A percentile compares a stretch with the other conserved stretches of the same genome.
Conservation (phyloP, 2,797 vertebrate species). For the Hyperoplus lanceolatus region DNA sequence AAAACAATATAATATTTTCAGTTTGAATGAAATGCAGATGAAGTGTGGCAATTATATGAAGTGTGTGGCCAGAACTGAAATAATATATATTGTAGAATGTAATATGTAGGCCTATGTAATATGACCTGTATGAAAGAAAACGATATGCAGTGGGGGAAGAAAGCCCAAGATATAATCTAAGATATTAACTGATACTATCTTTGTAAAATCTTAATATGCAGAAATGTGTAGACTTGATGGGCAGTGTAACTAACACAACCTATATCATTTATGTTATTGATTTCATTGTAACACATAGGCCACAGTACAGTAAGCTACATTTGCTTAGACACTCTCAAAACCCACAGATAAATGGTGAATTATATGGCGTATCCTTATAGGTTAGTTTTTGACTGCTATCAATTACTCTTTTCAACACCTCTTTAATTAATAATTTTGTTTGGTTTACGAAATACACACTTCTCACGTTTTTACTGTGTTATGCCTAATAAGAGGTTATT, state of each 20-base stretch:
- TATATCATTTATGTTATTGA: neutral
- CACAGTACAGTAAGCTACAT: too few relatives aligned
- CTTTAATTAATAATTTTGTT: slow-evolving; percentile 16
- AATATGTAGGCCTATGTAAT: neutral
- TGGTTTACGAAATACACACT: slow-evolving; percentile 20
- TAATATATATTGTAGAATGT: neutral
- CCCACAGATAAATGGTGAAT: slow-evolving; percentile 43
- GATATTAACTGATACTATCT: neutral
- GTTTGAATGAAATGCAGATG: neutral
- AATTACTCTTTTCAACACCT: neutral
- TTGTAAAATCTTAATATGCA: neutral
- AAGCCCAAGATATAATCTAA: neutral
- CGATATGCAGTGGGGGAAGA: neutral
- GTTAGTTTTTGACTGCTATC: slow-evolving; percentile 7
- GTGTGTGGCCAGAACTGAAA: neutral
- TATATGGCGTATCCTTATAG: too few relatives aligned
- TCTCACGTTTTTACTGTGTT: slow-evolving; percentile 39
- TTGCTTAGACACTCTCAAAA: slow-evolving; percentile 17
- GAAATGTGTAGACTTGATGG: neutral
- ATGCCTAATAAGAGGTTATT: slow-evolving; percentile 44
- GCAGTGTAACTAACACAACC: neutral
- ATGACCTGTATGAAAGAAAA: neutral
- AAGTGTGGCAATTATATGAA: neutral
- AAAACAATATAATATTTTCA: neutral
- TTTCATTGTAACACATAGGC: neutral